These are phyloP conservation scores for Drosophila paulistorum DNA, from an alignment of 1,140 invertebrate genomes.

Conservation along the genomic window DNA sequence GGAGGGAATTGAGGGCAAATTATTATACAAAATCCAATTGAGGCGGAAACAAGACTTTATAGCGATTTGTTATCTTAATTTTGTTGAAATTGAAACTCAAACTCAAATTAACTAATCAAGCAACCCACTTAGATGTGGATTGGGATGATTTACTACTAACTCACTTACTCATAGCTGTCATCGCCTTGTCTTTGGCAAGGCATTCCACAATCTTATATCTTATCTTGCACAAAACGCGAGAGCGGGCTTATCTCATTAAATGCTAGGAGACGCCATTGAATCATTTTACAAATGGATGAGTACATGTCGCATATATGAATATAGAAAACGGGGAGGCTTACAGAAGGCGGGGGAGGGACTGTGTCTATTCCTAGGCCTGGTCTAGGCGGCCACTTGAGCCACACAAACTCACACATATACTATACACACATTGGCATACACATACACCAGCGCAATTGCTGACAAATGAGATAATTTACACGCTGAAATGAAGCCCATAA, in stretches of 20 bases:
- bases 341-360: neutral
- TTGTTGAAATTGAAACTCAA: conserved; percentile 11
- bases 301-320: conserved; percentile 73
- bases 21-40: neutral
- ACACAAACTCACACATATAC: conserved; percentile 21
- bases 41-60: neutral
- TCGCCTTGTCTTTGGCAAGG: conserved; percentile 41
- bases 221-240: conserved; percentile 53
- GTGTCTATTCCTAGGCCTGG: conserved; percentile 21
- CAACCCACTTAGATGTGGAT: conserved; percentile 33
- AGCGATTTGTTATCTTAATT: conserved; percentile 12
- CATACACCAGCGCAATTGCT: conserved; percentile 71
- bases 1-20: neutral
- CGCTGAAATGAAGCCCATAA: conserved; percentile 81
- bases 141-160: conserved; percentile 36
- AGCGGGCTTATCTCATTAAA: conserved; percentile 76
- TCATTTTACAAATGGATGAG: conserved; percentile 78
- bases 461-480: conserved; percentile 82
- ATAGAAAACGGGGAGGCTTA: conserved; percentile 7
- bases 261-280: conserved; percentile 76
- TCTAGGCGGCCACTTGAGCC: conserved; percentile 59
- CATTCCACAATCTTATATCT: conserved; percentile 55
- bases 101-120: conserved; percentile 35
- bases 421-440: conserved; percentile 19
- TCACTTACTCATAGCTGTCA: conserved; percentile 43